These are phyloP conservation scores for Orussus abietinus DNA, from an alignment of 1,140 invertebrate species.

Conservation along the genomic window DNA sequence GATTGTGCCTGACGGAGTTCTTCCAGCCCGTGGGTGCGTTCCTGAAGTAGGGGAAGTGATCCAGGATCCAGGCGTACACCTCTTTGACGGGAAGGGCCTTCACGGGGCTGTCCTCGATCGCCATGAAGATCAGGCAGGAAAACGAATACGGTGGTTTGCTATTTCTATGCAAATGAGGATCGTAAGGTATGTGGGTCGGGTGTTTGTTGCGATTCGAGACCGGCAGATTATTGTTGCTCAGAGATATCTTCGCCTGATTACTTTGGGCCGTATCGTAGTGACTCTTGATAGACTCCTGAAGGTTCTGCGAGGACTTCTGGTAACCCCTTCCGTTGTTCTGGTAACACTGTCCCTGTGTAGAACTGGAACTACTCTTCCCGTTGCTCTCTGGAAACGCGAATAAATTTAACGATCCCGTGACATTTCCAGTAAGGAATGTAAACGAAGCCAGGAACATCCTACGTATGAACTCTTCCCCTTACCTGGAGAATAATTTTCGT, in stretches of 20 bases:
- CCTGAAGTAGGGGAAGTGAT: slow-evolving; percentile 95
- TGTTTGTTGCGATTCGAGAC: slow-evolving; percentile 60
- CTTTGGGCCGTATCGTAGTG: slow-evolving; percentile 36
- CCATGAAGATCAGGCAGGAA: slow-evolving; percentile 96
- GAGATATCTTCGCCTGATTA: slow-evolving; percentile 48
- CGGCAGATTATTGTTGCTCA: slow-evolving; percentile 50
- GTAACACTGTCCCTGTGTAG: background rate
- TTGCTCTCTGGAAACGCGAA: slow-evolving; percentile 31
- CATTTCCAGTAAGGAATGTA: background rate
- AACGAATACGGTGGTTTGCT: slow-evolving; percentile 94
- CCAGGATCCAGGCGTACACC: slow-evolving; percentile 96
- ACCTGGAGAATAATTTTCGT: slow-evolving; percentile 49
- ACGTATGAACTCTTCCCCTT: too few species aligned
- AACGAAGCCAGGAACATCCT: too few species aligned
- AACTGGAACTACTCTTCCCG: slow-evolving; percentile 28
- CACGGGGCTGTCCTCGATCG: slow-evolving; percentile 85
- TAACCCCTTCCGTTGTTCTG: too few species aligned
- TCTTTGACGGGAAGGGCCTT: slow-evolving; percentile 92
- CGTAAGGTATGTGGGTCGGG: slow-evolving; percentile 69
- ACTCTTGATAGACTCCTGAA: slow-evolving; percentile 33
- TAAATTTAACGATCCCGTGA: background rate
- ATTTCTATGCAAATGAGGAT: slow-evolving; percentile 74
- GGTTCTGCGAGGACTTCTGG: slow-evolving; percentile 29
- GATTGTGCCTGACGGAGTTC: slow-evolving; percentile 93
- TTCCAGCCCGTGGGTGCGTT: slow-evolving; percentile 97